Evolutionary conservation across 2,113 vertebrate genomes (phyloP).

Genomic region (Stegostoma tigrinum): DNA sequence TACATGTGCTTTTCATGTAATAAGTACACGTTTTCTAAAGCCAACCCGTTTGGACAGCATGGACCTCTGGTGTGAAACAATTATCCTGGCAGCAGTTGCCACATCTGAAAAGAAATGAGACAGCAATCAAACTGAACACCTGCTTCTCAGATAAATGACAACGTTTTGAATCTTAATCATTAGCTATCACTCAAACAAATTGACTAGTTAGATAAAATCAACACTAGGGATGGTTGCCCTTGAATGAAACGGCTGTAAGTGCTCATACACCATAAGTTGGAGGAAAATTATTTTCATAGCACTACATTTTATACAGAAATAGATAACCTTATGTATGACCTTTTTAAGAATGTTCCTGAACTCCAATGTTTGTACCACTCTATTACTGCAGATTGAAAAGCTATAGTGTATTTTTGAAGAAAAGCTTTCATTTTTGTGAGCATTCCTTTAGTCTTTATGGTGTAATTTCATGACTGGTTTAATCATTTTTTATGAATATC

Average conservation of each 20-base stretch:
- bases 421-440: neutral
- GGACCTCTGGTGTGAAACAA: neutral
- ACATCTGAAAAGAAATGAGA: constrained; percentile 13
- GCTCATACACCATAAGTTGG: neutral
- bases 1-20: neutral
- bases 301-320: neutral
- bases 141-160: neutral
- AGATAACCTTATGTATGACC: neutral
- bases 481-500: neutral
- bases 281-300: neutral
- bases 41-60: neutral
- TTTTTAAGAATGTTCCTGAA: neutral
- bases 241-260: neutral
- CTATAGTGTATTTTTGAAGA: neutral
- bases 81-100: neutral
- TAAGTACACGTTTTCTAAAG: neutral
- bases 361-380: neutral
- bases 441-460: neutral
- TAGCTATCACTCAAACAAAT: neutral
- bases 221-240: neutral
- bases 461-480: neutral
- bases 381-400: neutral
- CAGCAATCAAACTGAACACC: neutral
- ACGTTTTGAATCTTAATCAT: constrained; percentile 2
- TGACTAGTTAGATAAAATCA: constrained; percentile 1